Base-by-base conservation (phyloP, 2,797 vertebrate genomes). In the Semotilus atromaculatus region DNA sequence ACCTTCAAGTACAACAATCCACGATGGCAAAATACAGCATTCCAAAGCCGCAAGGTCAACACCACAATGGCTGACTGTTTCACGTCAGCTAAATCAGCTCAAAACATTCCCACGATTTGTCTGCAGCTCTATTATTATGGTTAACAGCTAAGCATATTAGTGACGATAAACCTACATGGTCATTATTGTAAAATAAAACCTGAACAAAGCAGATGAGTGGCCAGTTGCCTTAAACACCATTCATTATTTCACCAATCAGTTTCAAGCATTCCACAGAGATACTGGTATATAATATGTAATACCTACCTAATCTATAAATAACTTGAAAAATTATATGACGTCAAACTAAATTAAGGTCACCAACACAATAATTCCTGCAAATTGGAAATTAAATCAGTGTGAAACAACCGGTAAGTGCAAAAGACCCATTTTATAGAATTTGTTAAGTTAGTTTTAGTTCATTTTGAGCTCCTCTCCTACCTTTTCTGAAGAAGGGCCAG, bases 401-500 rank as follows among this genome's bases (percentile, higher is more conserved):
- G 21, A 76, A 58, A 58, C 51, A 18, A n/a, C 34, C 0, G 4
- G 4, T 38, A 76, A 58, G 73, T 23, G 0, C 3, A 53, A 8
- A 19, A n/a, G 14, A 76, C 7, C 36, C 4, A 40, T 77, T 60
- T 77, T 3, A 19, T 23, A 6, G 36, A 10, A 19, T 16, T 11
- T 60, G n/a, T 77, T 43, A 55, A 21, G 31, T n/a, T 55, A 2
- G 48, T 23, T 75, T 53, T 11, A 40, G 34, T 77, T 48, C 1
- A 38, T 19, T 64, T 58, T 21, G 4, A 78, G n/a, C 38, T 36
- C 9, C 66, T 38, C 67, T 45, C 89, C 85, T 92, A 91, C 90
- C 90, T 92, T 88, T 88, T 85, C 70, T 43, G 0, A 7, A 29
- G 86, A 86, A 87, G 67, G 80, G 83, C 89, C 90, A 92, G 85